A percentile compares a stretch with the other conserved stretches of the same genome.
phyloP scores from a whole-genome alignment of 2,888 invertebrate species.

The Dione vanillae region DNA sequence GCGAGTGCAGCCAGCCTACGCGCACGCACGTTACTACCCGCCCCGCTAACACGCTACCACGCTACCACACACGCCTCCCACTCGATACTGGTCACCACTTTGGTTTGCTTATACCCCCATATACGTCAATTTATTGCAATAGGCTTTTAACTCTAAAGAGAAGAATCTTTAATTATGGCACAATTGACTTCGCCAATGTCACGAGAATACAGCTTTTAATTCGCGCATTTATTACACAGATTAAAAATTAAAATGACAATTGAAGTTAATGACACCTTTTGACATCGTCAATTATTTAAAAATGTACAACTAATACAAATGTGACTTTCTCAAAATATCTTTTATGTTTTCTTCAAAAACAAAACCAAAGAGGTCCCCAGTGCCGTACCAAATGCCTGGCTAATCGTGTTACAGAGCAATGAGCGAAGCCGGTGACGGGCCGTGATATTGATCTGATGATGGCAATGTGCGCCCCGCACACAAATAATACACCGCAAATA shows the following conservation, averaged over 20 bases:
- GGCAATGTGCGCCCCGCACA: slow-evolving; percentile 55
- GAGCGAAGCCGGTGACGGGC: slow-evolving; percentile 55
- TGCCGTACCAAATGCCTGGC: slow-evolving; percentile 61
- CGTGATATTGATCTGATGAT: slow-evolving; percentile 57
- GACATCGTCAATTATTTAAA: too few species aligned
- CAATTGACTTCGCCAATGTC: too few species aligned
- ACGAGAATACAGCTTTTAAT: too few species aligned
- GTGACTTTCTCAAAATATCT: too few species aligned
- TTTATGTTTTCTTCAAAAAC: not conserved
- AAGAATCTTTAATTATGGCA: too few species aligned
- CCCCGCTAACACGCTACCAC: slow-evolving; percentile 46
- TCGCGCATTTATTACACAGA: too few species aligned
- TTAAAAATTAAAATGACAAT: too few species aligned
- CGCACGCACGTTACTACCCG: slow-evolving; percentile 44
- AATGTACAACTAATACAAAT: too few species aligned
- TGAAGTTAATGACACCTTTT: too few species aligned
- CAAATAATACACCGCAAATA: slow-evolving; percentile 52
- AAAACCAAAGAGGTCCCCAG: slow-evolving; percentile 62
- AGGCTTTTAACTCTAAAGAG: too few species aligned
- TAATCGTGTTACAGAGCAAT: slow-evolving; percentile 60
- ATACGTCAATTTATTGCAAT: not conserved
- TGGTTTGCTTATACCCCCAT: slow-evolving; percentile 31
- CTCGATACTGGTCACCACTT: slow-evolving; percentile 50
- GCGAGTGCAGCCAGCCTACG: slow-evolving; percentile 87
- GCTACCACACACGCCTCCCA: slow-evolving; percentile 53